Evolutionary conservation across 2,888 invertebrate genomes (phyloP), one percentile per base, ranked within the genome.

Genomic region (Hetaerina titia): DNA sequence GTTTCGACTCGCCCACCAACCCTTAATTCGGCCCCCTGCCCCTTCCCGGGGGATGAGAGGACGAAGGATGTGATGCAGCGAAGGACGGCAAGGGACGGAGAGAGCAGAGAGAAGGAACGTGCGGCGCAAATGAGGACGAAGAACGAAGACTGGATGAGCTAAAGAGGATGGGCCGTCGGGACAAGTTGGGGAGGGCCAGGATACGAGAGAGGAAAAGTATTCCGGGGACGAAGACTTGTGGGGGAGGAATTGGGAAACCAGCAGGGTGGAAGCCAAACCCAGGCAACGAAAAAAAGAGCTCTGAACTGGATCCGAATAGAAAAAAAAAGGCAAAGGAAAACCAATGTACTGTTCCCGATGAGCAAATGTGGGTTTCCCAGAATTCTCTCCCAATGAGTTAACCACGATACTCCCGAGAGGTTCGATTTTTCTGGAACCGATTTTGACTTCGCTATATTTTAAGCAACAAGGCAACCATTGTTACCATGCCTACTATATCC

Each of bases 231-330:
- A 88, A 2, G 9, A 9, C 22, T 5, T 56, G 45, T 9, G 69
- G 31, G 81, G 89, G 89, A n/a, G n/a, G 58, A 57, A 89, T 89
- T 89, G 89, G 89, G 89, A 57, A 89, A 89, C 58, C 11, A 89
- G 57, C 58, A 89, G 89, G 89, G 19, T 89, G 89, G 58, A 89
- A 89, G 89, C 89, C 89, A 56, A 57, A 56, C 89, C 89, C 89
- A 56, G 89, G 11, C 58, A 2, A n/a, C 57, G n/a, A 58, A 9
- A 89, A 89, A 89, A 58, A 22, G 57, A 58, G n/a, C 22, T n/a
- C 58, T 58, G 57, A 58, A 89, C 58, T 56, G 57, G 57, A n/a
- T 89, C n/a, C n/a, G 89, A n/a, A 89, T 57, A 57, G 57, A 88
- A 19, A 22, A 22, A 58, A 57, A 56, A 89, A 89, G 22, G 6